Conservation (phyloP, 1,140 invertebrate genomes). For the Drosophila sproati region DNA sequence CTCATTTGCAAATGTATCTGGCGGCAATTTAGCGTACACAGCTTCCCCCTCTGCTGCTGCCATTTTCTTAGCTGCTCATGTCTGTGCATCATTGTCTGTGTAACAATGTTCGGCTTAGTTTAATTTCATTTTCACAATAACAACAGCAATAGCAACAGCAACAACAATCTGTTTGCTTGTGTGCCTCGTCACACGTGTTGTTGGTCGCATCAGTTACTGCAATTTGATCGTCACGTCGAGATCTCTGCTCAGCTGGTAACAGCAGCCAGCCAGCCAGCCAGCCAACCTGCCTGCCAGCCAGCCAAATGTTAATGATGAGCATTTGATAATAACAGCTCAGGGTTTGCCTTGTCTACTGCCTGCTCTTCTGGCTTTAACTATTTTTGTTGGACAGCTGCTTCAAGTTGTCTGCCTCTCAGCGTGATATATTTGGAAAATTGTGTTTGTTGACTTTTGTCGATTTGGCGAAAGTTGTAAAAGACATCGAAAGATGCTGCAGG, state of each 20-base stretch:
- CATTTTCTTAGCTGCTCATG: conserved; percentile 6
- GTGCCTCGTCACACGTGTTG: conserved; percentile 61
- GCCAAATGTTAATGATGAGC: conserved; percentile 76
- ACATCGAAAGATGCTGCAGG: conserved; percentile 3
- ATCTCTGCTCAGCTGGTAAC: conserved; percentile 34
- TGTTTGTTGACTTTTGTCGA: conserved; percentile 20
- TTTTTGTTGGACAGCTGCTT: conserved; percentile 34
- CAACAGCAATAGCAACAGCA: conserved; percentile 19
- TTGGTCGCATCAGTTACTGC: conserved; percentile 39
- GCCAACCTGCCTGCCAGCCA: conserved; percentile 7
- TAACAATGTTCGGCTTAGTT: conserved; percentile 45
- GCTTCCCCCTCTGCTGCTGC: neutral
- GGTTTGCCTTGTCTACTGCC: neutral
- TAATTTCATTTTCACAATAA: conserved; percentile 78
- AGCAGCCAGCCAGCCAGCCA: neutral
- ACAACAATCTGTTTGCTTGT: conserved; percentile 13
- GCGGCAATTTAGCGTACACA: conserved; percentile 68
- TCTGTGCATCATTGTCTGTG: conserved; percentile 60
- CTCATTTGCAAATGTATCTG: conserved; percentile 77
- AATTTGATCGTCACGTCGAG: conserved; percentile 75
- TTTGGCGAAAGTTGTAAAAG: conserved; percentile 29
- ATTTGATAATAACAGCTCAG: conserved; percentile 71
- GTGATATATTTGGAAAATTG: conserved; percentile 29
- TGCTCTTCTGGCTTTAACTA: conserved; percentile 35
- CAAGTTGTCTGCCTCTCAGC: conserved; percentile 12